phyloP scores from a whole-genome alignment of 2,888 invertebrate genomes.

The Clitarchus hookeri region DNA sequence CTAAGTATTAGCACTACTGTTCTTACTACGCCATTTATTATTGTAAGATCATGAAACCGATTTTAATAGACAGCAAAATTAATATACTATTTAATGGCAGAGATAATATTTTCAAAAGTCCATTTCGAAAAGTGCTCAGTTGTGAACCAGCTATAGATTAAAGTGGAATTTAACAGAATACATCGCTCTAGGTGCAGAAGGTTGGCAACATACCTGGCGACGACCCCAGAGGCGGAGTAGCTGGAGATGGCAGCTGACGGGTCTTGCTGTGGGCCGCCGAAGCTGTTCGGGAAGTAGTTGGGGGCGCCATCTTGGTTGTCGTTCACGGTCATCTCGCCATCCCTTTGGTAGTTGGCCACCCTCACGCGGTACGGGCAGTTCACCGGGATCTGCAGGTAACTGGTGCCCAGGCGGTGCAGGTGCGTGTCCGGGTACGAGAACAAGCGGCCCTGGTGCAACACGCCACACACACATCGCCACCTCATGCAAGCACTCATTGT shows the following conservation, averaged over 20 bases:
- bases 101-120: no score
- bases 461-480: no score
- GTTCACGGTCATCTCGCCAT: conserved; percentile 74
- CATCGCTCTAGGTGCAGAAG: no score
- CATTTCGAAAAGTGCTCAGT: no score
- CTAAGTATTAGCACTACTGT: no score
- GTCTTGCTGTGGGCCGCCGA: conserved; percentile 79
- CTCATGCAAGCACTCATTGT: no score
- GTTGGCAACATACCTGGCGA: conserved; percentile 57
- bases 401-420: conserved; percentile 86
- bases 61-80: no score
- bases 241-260: conserved; percentile 66
- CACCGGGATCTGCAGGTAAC: conserved; percentile 90
- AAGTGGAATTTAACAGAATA: no score
- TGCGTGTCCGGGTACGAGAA: conserved; percentile 93
- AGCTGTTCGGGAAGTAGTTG: conserved; percentile 97
- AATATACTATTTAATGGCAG: no score
- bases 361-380: conserved; percentile 83
- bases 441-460: conserved; percentile 69
- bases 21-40: no score
- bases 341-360: conserved; percentile 80
- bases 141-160: no score
- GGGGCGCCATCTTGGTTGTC: conserved; percentile 69
- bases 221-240: conserved; percentile 71
- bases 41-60: no score